A percentile compares a stretch with the other conserved stretches of the same genome.
phyloP scores from a whole-genome alignment of 2,888 invertebrate species.

The Phymatocera aterrima region DNA sequence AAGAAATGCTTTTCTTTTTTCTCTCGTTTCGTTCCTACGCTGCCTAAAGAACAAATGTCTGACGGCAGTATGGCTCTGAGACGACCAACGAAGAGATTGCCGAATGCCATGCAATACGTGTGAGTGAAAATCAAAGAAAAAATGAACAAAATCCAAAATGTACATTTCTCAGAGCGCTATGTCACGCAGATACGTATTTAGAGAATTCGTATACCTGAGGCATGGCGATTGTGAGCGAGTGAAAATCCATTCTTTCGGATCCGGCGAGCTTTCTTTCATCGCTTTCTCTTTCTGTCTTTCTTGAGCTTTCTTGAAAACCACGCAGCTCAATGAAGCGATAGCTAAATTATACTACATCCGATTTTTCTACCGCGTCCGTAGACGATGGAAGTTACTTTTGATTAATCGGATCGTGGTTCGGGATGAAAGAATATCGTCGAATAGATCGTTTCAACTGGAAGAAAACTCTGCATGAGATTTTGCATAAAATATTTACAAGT shows the following conservation, averaged over 20 bases:
- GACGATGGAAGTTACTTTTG: background rate
- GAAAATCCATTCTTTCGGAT: too few relatives aligned
- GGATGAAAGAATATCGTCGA: background rate
- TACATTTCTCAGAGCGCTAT: too few relatives aligned
- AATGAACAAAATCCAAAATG: too few relatives aligned
- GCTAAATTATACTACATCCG: background rate
- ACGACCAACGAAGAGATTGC: too few relatives aligned
- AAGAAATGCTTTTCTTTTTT: background rate
- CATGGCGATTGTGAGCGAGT: too few relatives aligned
- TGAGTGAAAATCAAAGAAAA: too few relatives aligned
- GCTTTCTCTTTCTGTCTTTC: background rate
- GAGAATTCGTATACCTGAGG: too few relatives aligned
- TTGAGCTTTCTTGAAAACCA: background rate
- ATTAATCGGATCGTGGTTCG: background rate
- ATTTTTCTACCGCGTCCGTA: background rate
- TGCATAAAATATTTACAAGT: background rate
- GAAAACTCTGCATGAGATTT: background rate
- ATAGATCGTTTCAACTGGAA: background rate
- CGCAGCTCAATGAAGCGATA: background rate
- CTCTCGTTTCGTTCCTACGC: background rate
- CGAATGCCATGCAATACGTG: too few relatives aligned
- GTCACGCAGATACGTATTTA: too few relatives aligned
- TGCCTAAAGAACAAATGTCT: background rate
- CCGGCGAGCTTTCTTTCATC: too few relatives aligned
- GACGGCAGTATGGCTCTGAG: too few relatives aligned